phyloP scores from a whole-genome alignment of 2,888 invertebrate species.

The Drosophila hawaiiensis region DNA sequence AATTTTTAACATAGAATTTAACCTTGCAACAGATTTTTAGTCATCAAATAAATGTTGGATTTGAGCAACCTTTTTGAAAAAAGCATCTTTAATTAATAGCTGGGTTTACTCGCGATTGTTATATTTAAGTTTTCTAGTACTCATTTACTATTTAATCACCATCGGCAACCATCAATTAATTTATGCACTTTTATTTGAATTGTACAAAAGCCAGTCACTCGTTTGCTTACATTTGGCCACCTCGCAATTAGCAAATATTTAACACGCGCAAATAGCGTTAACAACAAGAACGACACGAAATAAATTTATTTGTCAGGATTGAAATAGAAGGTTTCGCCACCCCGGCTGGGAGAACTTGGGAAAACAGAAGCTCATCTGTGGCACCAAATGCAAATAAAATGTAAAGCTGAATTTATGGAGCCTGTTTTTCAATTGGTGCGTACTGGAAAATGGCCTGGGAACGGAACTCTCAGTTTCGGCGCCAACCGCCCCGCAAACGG shows the following conservation, averaged over 20 bases:
- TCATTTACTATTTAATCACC: background rate
- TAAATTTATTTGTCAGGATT: constrained; percentile 56
- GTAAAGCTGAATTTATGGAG: constrained; percentile 73
- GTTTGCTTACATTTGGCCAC: constrained; percentile 36
- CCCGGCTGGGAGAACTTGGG: constrained; percentile 19
- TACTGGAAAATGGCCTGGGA: constrained; percentile 14
- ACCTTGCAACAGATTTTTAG: background rate
- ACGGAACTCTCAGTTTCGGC: constrained; percentile 19
- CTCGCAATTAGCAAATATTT: constrained; percentile 49
- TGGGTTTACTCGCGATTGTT: background rate
- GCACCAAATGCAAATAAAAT: constrained; percentile 70
- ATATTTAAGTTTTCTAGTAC: background rate
- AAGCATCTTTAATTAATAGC: background rate
- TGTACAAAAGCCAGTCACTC: constrained; percentile 2
- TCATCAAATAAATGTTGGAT: background rate
- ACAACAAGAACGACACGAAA: constrained; percentile 39
- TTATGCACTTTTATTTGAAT: background rate
- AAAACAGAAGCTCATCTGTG: constrained; percentile 52
- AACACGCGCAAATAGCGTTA: constrained; percentile 55
- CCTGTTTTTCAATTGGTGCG: constrained; percentile 60
- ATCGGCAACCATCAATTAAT: background rate
- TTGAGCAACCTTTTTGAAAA: background rate
- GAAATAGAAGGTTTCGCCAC: constrained; percentile 42
- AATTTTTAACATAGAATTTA: constrained; percentile 37
- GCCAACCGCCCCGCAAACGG: constrained; percentile 14